phyloP scores from a whole-genome alignment of 2,888 invertebrate species.

The Noctua janthe region DNA sequence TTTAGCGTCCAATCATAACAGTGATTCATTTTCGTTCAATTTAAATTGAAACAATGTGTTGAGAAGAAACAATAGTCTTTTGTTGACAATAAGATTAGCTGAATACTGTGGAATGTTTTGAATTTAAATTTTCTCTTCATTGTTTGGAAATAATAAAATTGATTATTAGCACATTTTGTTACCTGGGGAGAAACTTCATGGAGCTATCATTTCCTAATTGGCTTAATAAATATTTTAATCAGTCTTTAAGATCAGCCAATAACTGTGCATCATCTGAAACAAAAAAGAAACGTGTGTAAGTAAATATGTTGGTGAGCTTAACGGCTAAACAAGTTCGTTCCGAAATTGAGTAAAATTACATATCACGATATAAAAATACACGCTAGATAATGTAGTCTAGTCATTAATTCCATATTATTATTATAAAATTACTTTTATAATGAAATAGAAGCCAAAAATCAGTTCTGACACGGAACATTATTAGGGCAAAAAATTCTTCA shows the following conservation, averaged over 20 bases:
- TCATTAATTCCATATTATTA: slow-evolving; percentile 76
- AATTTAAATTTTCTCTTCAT: slow-evolving; percentile 87
- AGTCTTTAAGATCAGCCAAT: slow-evolving; percentile 86
- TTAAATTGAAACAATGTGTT: slow-evolving; percentile 88
- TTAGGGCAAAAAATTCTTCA: slow-evolving; percentile 75
- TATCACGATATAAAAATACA: slow-evolving; percentile 69
- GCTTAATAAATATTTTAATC: slow-evolving; percentile 82
- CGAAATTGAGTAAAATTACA: slow-evolving; percentile 76
- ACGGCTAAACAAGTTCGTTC: slow-evolving; percentile 71
- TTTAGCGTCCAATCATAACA: slow-evolving; percentile 88
- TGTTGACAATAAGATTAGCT: slow-evolving; percentile 89
- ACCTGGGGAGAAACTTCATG: slow-evolving; percentile 83
- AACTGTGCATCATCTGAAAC: slow-evolving; percentile 83
- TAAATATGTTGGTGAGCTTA: slow-evolving; percentile 63
- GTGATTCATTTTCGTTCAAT: slow-evolving; percentile 87
- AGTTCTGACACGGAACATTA: slow-evolving; percentile 68
- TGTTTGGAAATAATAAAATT: slow-evolving; percentile 84
- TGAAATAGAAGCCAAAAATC: slow-evolving; percentile 75
- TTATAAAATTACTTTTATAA: slow-evolving; percentile 81
- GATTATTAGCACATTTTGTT: slow-evolving; percentile 69
- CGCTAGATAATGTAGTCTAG: slow-evolving; percentile 70
- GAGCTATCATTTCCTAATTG: slow-evolving; percentile 83
- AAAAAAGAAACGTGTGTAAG: slow-evolving; percentile 74
- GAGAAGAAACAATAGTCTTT: slow-evolving; percentile 88
- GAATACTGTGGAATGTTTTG: slow-evolving; percentile 89